These are phyloP conservation scores for Heliconius hortense DNA, from an alignment of 2,888 invertebrate species.

Conservation along the genomic window DNA sequence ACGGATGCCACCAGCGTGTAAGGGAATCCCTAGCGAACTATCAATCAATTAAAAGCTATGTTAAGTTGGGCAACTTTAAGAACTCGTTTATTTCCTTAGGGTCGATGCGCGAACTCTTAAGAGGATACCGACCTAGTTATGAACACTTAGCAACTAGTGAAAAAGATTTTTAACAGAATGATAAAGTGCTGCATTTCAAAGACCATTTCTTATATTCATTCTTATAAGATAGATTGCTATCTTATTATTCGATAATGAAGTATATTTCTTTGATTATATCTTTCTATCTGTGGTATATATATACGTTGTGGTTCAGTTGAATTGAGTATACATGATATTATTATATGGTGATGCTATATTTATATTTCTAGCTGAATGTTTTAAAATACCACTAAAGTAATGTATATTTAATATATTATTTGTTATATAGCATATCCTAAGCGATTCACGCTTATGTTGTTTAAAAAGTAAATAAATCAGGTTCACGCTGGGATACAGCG, in stretches of 20 bases:
- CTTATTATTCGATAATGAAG: constrained; percentile 1
- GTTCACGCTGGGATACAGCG: neutral
- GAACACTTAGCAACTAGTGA: constrained; percentile 24
- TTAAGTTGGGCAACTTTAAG: constrained; percentile 53
- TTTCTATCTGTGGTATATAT: neutral
- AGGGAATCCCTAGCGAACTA: constrained; percentile 55
- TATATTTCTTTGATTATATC: neutral
- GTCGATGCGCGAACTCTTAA: constrained; percentile 24
- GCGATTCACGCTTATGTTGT: too few species aligned
- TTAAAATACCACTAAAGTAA: too few species aligned
- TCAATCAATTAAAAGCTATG: constrained; percentile 57
- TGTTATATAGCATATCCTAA: too few species aligned
- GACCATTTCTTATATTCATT: neutral
- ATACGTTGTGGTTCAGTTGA: neutral
- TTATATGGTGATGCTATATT: neutral
- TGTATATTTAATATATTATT: too few species aligned
- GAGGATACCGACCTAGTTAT: constrained; percentile 25
- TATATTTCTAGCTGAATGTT: too few species aligned
- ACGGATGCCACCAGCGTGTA: constrained; percentile 51
- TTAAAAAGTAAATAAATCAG: neutral
- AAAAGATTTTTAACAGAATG: constrained; percentile 17
- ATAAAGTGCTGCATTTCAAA: constrained; percentile 7
- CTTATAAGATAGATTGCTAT: neutral
- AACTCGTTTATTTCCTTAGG: constrained; percentile 49
- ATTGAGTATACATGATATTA: neutral